Conservation (phyloP, 2,888 invertebrate genomes). For the Erebia epiphron region DNA sequence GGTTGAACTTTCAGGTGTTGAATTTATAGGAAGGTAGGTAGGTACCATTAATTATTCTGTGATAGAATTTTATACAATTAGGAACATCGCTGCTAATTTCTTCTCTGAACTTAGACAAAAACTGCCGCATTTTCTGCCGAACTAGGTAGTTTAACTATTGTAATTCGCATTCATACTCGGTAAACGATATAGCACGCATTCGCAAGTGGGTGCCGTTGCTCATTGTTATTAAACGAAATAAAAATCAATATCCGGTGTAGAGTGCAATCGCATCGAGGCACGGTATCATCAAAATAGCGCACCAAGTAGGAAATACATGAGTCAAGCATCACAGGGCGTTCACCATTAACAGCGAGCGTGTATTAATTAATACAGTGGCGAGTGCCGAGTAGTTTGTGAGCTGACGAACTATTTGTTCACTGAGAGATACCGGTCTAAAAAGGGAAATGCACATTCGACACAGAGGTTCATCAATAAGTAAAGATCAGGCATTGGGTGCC, state of each 20-base stretch:
- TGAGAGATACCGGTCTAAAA: not conserved
- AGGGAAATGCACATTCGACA: no score
- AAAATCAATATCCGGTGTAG: constrained; percentile 29
- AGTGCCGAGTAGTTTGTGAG: not conserved
- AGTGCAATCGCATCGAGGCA: constrained; percentile 9
- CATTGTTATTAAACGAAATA: constrained; percentile 21
- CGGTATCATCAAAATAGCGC: constrained; percentile 34
- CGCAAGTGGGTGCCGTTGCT: not conserved
- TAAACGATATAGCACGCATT: not conserved
- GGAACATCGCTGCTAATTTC: no score
- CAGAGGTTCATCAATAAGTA: no score
- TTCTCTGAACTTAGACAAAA: no score
- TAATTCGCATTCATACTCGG: no score
- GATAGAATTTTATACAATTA: no score
- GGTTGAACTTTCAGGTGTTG: no score
- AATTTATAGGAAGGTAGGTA: no score
- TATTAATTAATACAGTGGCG: constrained; percentile 32
- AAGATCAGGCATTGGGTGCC: no score
- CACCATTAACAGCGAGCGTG: constrained; percentile 38
- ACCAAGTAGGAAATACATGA: constrained; percentile 49
- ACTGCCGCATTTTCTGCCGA: no score
- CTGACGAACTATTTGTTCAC: not conserved
- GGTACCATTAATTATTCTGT: no score
- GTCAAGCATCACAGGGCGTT: constrained; percentile 44
- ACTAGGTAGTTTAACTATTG: no score